Base-by-base conservation (phyloP, 1,140 invertebrate genomes). In the Nasonia giraulti region DNA sequence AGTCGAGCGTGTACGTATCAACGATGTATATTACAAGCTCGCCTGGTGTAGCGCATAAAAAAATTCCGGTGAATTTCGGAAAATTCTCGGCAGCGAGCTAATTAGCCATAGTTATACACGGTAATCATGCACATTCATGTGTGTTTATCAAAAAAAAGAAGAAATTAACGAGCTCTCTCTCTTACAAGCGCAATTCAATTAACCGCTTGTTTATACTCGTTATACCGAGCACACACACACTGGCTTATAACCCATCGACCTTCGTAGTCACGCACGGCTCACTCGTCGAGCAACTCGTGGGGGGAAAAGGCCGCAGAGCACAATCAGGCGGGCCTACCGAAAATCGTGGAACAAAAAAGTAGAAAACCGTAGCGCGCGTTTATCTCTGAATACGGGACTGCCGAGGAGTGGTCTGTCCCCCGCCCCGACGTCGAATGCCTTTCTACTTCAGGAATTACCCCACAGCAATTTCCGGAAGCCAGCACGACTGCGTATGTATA, bases 381-480 rank as follows among this genome's bases (percentile, higher is more conserved):
- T 62, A 62, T 62, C 55, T 62, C 17, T 7, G n/a, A 37, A 7
- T 7, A 7, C 47, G 47, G 14, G 47, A 62, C 55, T 6, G 7
- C 55, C 5, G 4, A 62, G 55, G 20, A 62, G 55, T n/a, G 55
- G 55, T 20, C 3, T n/a, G 14, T 17, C 55, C 55, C 55, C 55
- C 6, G 20, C 55, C 44, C 44, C 44, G 1, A 27, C 8, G 14
- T 3, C 11, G 75, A 77, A 47, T 37, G 3, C 47, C 50, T 62
- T 69, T 69, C 62, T 40, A 69, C 78, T 80, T 44, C 55, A 40
- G 82, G 82, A 84, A 84, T 84, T 79, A 78, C 75, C 62, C 40
- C 82, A 44, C 33, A 44, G 79, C 73, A 77, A 85, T 85, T 80
- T 81, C 84, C 71, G 78, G 79, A 85, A 81, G 50, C 71, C 10